These are phyloP conservation scores for Bhutanitis thaidina DNA, from an alignment of 2,888 invertebrate species.

Conservation along the genomic window DNA sequence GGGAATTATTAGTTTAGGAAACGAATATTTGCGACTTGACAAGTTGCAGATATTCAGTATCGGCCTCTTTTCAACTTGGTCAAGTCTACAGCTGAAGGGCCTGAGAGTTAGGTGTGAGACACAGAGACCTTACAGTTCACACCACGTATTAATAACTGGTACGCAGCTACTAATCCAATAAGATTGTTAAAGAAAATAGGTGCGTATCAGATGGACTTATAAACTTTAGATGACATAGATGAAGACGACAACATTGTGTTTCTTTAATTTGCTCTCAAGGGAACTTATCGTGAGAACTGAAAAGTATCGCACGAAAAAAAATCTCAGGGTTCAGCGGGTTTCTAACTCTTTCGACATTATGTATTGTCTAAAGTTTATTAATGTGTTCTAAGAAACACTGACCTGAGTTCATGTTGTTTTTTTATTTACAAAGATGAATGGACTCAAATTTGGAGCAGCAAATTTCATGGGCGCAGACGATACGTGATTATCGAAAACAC, in stretches of 20 bases:
- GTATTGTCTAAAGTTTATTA: constrained; percentile 14
- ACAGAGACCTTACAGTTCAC: no score
- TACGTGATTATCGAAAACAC: constrained; percentile 29
- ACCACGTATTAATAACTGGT: no score
- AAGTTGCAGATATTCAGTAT: no score
- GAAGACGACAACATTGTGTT: constrained; percentile 49
- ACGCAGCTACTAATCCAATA: neutral
- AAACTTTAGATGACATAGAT: constrained; percentile 25
- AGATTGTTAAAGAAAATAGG: constrained; percentile 8
- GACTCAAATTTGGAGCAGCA: constrained; percentile 6
- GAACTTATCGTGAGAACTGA: constrained; percentile 61
- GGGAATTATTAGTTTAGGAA: no score
- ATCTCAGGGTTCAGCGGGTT: constrained; percentile 43
- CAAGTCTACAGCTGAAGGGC: no score
- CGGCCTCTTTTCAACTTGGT: no score
- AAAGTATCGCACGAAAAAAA: constrained; percentile 54
- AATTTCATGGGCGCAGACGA: constrained; percentile 5
- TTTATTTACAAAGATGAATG: constrained; percentile 3
- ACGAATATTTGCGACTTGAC: no score
- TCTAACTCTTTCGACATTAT: constrained; percentile 13
- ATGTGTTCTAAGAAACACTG: constrained; percentile 13
- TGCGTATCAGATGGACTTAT: constrained; percentile 21
- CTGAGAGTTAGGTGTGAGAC: no score
- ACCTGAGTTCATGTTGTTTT: neutral
- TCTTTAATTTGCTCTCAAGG: constrained; percentile 59